Evolutionary conservation across 64 coral and sea anemone species (phyloP), one percentile per base, ranked within the genome.

Genomic region (Anthopleura sola): DNA sequence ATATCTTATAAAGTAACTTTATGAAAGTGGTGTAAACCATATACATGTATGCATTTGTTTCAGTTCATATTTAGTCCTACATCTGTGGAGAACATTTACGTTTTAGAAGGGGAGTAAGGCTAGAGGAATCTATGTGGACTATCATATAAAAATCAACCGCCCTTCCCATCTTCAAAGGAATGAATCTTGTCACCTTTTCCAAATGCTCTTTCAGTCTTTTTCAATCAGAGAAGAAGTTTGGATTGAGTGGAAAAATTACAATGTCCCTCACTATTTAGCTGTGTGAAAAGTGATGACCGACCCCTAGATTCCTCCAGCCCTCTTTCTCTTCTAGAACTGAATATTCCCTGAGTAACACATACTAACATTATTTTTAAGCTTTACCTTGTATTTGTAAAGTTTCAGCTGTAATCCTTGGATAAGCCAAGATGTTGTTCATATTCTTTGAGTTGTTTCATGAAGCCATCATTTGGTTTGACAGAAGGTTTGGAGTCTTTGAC

Each of bases 401-500:
- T 14, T 71, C 10, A 66, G 20, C 24, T 66, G 21, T 11, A 31
- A 28, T 71, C 71, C 58, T 21, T 50, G 47, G 14, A 84, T 32
- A 91, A 60, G 13, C 64, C 58, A 85, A 93, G 85, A 33, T 38
- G 16, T 80, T 82, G 37, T 84, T 98, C 83, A 76, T 94, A 94
- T 32, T 88, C 71, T 55, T 80, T 36, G 17, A 98, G 90, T 80
- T 98, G 96, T 84, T 33, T 74, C 54, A 87, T 82, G 54, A 98
- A 98, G 12, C 96, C 96, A 49, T 90, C 90, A 84, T 98, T 98
- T 58, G 96, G 96, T 57, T 92, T 94, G 15, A 84, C 89, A 75
- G 60, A 87, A 11, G 96, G 96, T 85, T 92, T 89, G 23, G 86
- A 86, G 37, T 81, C 64, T 78, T 75, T 94, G 1, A 98, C 84